Percentiles rank a stretch among this genome's conserved stretches.
Evolutionary conservation across 2,888 invertebrate species (phyloP).

Genomic region (Odiellus spinosus): DNA sequence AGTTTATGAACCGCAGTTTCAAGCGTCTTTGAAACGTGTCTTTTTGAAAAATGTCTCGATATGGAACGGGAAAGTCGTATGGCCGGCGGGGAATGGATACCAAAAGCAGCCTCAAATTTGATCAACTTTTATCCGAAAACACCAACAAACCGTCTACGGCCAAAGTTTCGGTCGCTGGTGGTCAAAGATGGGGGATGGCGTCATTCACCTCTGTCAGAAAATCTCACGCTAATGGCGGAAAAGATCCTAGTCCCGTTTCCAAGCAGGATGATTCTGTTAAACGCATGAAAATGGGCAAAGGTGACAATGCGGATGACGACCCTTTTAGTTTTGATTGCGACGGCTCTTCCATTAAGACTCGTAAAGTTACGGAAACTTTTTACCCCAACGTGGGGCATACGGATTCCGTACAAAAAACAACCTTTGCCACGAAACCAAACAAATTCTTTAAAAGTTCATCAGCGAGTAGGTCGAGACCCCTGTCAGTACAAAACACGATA

Average conservation of each 20-base stretch:
- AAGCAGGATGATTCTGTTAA: conserved; percentile 8
- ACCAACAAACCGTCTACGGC: conserved; percentile 68
- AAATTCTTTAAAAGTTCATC: conserved; percentile 20
- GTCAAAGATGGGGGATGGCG: conserved; percentile 87
- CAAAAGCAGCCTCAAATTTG: conserved; percentile 42
- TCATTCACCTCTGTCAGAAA: conserved; percentile 79
- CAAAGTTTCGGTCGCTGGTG: conserved; percentile 63
- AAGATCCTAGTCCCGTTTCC: conserved; percentile 6
- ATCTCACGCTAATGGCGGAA: conserved; percentile 44
- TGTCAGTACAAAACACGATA: no score
- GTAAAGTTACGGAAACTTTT: no score
- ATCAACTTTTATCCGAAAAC: conserved; percentile 24
- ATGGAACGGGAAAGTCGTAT: no score
- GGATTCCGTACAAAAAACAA: conserved; percentile 1
- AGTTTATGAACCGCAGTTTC: no score
- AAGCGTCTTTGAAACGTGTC: no score
- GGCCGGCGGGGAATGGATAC: no score
- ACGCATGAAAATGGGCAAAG: conserved; percentile 9
- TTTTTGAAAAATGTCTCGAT: no score
- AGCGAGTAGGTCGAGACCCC: no score
- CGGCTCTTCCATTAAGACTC: no score
- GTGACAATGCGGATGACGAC: conserved; percentile 10
- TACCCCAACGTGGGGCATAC: no score
- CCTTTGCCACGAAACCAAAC: conserved; percentile 14
- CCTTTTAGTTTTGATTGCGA: conserved; percentile 19